Evolutionary conservation across 2,888 invertebrate species (phyloP), one percentile per base, ranked within the genome.

Genomic region (Philonicus albiceps): DNA sequence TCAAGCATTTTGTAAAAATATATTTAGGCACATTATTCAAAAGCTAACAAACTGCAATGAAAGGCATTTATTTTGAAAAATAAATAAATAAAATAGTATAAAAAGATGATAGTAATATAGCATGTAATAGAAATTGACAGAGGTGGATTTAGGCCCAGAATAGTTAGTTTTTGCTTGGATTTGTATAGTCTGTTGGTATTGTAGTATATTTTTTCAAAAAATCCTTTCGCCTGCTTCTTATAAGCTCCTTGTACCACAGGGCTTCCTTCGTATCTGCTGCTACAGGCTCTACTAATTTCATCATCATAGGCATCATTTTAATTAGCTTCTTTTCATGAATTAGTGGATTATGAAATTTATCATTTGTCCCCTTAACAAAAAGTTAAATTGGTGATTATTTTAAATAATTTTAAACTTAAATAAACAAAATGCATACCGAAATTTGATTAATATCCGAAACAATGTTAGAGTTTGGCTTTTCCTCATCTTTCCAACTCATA

Each of bases 191-290:
- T 0, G 78, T 40, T 3, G 87, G 87, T 8, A 86, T 87, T 7
- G 74, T 74, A 8, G 83, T 55, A 53, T 87, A 87, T 55, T 87
- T 86, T 53, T 78, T 40, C 5, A 87, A 31, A 74, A 84, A 87
- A 6, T 87, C 86, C 55, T 78, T 86, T 43, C 87, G 53, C 31
- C 86, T 81, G 34, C 40, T 86, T 19, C 53, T 81, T n/a, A 87
- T 87, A 11, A 87, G 81, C 8, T 88, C 85, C 22, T 87, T 86
- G 55, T 88, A 88, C 88, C 88, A 88, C 13, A 73, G 43, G 0
- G 88, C 86, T 81, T 88, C 88, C 74, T 80, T 87, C 27, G 88
- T 87, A 6, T 84, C 72, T 16, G 86, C 72, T 16, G 86, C 53
- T 37, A 19, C 37, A 16, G n/a, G 8, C 2, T 74, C 30, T 3